Evolutionary conservation across 1,140 invertebrate species (phyloP).

Genomic region (Drosophila miranda): DNA sequence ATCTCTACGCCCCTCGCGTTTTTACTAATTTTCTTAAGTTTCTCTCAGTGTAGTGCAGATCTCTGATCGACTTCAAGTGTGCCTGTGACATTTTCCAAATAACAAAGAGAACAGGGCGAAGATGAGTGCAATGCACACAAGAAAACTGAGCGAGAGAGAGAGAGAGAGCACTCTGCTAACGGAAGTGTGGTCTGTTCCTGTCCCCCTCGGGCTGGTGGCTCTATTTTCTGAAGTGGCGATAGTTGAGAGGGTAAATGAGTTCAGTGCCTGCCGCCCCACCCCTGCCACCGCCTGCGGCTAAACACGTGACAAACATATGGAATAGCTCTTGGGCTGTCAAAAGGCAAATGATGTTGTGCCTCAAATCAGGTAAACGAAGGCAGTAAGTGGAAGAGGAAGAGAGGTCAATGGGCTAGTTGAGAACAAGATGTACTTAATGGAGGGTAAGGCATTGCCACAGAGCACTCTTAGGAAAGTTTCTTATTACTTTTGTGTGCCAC

Average conservation of each 20-base stretch:
- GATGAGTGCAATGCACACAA: conserved; percentile 15
- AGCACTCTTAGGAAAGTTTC: no score
- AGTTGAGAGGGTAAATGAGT: conserved; percentile 23
- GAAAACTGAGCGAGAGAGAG: neutral
- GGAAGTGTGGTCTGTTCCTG: conserved; percentile 13
- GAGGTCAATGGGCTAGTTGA: conserved; percentile 28
- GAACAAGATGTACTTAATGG: no score
- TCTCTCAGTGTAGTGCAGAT: conserved; percentile 7
- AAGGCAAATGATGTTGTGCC: conserved; percentile 29
- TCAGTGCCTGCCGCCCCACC: conserved; percentile 11
- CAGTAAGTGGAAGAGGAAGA: neutral
- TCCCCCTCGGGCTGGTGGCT: neutral
- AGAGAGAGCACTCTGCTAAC: neutral
- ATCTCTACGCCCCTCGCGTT: no score
- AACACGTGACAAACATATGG: conserved; percentile 46
- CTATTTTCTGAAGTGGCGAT: conserved; percentile 26
- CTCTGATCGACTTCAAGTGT: conserved; percentile 51
- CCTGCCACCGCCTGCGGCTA: neutral
- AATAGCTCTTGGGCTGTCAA: conserved; percentile 24
- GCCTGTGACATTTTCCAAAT: conserved; percentile 64
- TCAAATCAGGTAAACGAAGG: conserved; percentile 30
- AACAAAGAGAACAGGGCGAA: conserved; percentile 24
- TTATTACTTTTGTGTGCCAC: no score
- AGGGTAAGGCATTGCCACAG: no score
- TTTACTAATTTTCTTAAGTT: neutral